Evolutionary conservation across 2,113 vertebrate species (phyloP), one percentile per base, ranked within the genome.

Genomic region (Conger conger): DNA sequence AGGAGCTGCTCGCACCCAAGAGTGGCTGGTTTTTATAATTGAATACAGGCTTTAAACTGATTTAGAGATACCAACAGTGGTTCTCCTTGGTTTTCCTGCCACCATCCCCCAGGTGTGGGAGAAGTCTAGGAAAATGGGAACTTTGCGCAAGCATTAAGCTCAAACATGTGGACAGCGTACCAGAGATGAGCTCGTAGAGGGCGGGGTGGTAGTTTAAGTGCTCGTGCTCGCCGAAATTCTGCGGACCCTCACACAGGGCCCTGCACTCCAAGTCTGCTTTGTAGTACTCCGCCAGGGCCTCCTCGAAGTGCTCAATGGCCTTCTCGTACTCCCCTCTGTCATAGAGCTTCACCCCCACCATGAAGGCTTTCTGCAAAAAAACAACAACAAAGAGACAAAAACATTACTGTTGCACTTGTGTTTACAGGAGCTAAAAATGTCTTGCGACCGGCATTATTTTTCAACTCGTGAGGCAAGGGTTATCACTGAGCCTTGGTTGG

Each of bases 151-250:
- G 11, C 45, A 13, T 13, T 11, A 15, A 50, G 45, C 45, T 50
- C 45, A 13, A 50, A 13, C 45, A 13, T 50, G 45, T 13, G 45
- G 45, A 15, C 45, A 16, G 42, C 92, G 91, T 92, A 99, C 98
- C 98, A 95, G 98, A 97, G 86, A 99, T 91, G n/a, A 97, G 92
- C 93, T 99, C 97, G 0, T 96, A 96, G 80, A 99, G 95, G 88
- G 95, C 95, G 85, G 95, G 96, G 68, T 94, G 96, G 84, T 97
- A 97, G 4, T 94, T 90, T 87, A 98, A 87, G 81, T 97, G 93
- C 60, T 96, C 95, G 0, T 98, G 93, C 35, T 96, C 97, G 86
- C 96, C 96, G 88, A 98, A 98, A 15, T 90, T 93, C 92, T 97
- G 97, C 0, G 97, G 96, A 0, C 96, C 97, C 77, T 98, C 97